A percentile compares a stretch with the other conserved stretches of the same genome.
phyloP scores from a whole-genome alignment of 2,113 vertebrate species.

The Burhinus oedicnemus region DNA sequence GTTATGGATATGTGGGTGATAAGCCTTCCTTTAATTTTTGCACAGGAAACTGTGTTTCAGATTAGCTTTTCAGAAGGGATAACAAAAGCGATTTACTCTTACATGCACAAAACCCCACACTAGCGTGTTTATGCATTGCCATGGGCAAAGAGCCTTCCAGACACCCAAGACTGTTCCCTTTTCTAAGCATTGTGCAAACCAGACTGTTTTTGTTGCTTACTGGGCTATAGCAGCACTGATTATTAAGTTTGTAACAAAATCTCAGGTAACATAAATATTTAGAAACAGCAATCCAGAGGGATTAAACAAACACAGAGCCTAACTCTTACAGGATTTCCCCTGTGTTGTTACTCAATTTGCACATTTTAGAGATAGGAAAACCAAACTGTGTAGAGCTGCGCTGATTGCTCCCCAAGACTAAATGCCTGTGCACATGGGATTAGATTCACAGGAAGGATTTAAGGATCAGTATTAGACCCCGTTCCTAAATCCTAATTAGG shows the following conservation, averaged over 20 bases:
- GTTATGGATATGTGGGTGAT: neutral
- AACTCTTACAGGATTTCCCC: neutral
- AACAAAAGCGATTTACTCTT: slow-evolving; percentile 1
- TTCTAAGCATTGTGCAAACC: neutral
- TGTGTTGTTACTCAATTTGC: neutral
- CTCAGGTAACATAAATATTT: slow-evolving; percentile 54
- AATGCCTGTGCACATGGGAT: neutral
- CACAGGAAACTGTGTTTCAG: neutral
- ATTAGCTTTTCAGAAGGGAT: slow-evolving; percentile 16
- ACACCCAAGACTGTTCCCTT: neutral
- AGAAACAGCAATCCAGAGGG: neutral
- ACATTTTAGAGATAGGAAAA: neutral
- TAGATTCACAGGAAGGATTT: neutral
- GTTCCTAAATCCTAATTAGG: neutral
- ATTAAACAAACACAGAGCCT: neutral
- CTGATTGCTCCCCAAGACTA: neutral
- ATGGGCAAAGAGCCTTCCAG: neutral
- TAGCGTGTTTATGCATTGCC: neutral
- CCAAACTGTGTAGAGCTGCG: neutral
- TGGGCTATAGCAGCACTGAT: neutral
- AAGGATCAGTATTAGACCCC: neutral
- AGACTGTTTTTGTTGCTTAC: neutral
- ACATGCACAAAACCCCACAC: neutral
- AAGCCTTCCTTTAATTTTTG: neutral
- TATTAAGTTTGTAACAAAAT: neutral